Conservation (phyloP, 1,140 invertebrate genomes). For the Trichonephila inaurata region DNA sequence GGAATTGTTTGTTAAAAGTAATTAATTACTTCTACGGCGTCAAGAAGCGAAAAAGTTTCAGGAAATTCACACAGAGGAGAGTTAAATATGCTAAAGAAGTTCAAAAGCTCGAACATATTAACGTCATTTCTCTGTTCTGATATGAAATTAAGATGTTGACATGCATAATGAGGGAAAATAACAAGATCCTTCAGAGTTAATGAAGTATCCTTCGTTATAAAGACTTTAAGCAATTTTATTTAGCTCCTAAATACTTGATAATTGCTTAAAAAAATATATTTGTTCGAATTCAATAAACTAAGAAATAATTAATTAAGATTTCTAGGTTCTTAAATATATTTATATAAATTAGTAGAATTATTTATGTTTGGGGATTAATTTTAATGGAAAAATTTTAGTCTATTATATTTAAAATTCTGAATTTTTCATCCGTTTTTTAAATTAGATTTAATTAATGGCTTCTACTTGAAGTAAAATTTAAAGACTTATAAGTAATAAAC, state of each 20-base stretch:
- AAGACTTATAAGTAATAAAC: no score
- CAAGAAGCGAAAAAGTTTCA: constrained; percentile 18
- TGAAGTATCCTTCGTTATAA: constrained; percentile 9
- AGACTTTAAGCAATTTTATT: background rate
- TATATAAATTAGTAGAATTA: no score
- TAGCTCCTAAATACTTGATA: background rate
- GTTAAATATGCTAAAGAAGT: constrained; percentile 12
- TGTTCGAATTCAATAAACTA: background rate
- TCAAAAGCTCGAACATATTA: constrained; percentile 22
- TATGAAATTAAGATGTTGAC: constrained; percentile 49
- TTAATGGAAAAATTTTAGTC: no score
- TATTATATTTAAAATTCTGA: no score
- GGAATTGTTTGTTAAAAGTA: constrained; percentile 36
- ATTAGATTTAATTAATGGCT: no score
- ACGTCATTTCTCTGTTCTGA: constrained; percentile 19
- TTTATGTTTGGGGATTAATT: no score
- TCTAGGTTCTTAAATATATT: background rate
- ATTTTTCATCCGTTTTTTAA: no score
- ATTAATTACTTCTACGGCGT: background rate
- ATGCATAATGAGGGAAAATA: constrained; percentile 29
- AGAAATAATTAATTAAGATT: constrained; percentile 9
- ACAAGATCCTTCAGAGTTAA: constrained; percentile 3
- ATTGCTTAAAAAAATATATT: background rate
- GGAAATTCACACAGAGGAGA: background rate
- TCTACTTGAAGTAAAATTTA: no score